Percentiles rank a stretch among this genome's conserved stretches.
Conservation (phyloP, 2,888 invertebrate genomes). For the Drosophila niveifrons region DNA sequence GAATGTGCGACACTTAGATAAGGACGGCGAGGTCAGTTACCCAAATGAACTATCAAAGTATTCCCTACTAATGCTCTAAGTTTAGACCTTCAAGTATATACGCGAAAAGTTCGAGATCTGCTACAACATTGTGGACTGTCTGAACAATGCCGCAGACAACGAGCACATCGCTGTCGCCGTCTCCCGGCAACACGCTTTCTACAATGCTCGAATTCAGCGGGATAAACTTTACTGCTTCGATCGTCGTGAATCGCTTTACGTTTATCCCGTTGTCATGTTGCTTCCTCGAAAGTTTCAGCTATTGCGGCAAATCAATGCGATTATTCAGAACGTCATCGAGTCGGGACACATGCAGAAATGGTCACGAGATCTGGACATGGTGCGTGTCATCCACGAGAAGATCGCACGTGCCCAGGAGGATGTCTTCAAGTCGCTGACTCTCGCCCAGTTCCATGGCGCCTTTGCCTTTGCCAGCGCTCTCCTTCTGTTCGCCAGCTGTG, state of each 20-base stretch:
- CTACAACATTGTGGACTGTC: conserved; percentile 82
- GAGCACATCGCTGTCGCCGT: conserved; percentile 80
- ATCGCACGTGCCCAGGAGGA: conserved; percentile 63
- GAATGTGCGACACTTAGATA: conserved; percentile 79
- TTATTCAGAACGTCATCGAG: conserved; percentile 83
- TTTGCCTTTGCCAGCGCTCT: conserved; percentile 68
- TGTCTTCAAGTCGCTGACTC: conserved; percentile 68
- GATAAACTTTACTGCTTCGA: conserved; percentile 83
- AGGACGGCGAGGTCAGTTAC: conserved; percentile 79
- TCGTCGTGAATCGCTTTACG: conserved; percentile 82
- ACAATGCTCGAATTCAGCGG: conserved; percentile 81
- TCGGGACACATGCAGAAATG: conserved; percentile 85
- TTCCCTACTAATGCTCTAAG: background rate
- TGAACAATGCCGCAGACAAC: conserved; percentile 71
- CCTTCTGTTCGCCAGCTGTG: conserved; percentile 47
- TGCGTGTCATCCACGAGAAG: conserved; percentile 74
- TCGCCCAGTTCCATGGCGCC: conserved; percentile 76
- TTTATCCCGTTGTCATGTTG: conserved; percentile 83
- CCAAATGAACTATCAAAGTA: background rate
- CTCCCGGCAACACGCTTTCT: conserved; percentile 82
- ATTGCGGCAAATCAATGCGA: conserved; percentile 82
- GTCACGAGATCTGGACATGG: conserved; percentile 82
- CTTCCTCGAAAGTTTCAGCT: conserved; percentile 83
- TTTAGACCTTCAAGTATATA: conserved; percentile 81
- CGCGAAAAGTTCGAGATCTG: conserved; percentile 82